phyloP scores from a whole-genome alignment of 2,888 invertebrate species.

The Drosophila mayaguana region DNA sequence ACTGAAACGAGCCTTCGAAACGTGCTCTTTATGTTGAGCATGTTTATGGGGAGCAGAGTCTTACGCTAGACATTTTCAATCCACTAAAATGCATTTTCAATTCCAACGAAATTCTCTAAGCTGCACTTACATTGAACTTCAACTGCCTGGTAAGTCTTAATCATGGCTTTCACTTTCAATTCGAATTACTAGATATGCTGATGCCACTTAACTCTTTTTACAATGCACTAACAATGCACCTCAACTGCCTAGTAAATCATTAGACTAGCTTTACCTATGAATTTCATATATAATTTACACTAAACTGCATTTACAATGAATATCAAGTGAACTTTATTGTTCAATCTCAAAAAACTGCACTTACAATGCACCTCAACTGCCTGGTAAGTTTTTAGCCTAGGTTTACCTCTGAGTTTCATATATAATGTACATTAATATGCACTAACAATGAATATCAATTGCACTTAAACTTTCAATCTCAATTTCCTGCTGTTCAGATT shows the following conservation, averaged over 20 bases:
- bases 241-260: neutral
- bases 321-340: too few relatives aligned
- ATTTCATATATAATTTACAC: too few relatives aligned
- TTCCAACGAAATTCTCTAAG: neutral
- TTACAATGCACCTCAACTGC: neutral
- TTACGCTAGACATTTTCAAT: neutral
- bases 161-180: neutral
- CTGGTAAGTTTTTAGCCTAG: neutral
- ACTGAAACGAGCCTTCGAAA: constrained; percentile 20
- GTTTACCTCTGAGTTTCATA: too few relatives aligned
- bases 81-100: neutral
- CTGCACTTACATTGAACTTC: neutral
- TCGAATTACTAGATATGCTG: neutral
- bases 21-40: constrained; percentile 18
- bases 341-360: too few relatives aligned
- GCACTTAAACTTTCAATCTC: neutral
- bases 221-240: neutral
- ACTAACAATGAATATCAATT: too few relatives aligned
- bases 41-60: neutral
- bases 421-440: too few relatives aligned
- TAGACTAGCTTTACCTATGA: neutral
- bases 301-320: too few relatives aligned
- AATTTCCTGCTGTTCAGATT: neutral
- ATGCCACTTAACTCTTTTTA: too few relatives aligned
- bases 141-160: neutral